Conservation (phyloP, 2,113 vertebrate genomes). For the Tiliqua scincoides region DNA sequence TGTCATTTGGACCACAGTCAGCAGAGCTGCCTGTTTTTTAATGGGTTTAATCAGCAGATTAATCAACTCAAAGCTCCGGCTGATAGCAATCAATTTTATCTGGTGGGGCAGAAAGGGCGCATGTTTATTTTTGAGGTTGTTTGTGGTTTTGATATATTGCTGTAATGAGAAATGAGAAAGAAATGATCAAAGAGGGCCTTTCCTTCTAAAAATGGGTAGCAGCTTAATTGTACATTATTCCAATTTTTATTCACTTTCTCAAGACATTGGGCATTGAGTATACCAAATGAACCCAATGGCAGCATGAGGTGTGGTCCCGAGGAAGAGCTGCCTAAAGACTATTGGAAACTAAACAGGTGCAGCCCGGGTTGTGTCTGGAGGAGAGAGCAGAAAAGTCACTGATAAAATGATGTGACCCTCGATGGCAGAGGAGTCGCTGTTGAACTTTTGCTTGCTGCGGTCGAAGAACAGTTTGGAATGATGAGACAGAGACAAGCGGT, state of each 20-base stretch:
- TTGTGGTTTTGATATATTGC: not conserved
- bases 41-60: not conserved
- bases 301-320: too few species aligned
- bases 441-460: too few species aligned
- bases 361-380: too few species aligned
- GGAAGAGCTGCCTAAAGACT: too few species aligned
- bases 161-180: not conserved
- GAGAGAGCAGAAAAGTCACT: too few species aligned
- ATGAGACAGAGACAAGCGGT: too few species aligned
- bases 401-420: too few species aligned
- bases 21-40: not conserved
- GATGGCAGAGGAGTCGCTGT: too few species aligned
- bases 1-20: slow-evolving; percentile 16
- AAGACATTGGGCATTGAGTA: not conserved
- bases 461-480: too few species aligned
- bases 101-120: not conserved
- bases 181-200: not conserved
- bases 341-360: too few species aligned
- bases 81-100: not conserved
- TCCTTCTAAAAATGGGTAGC: not conserved
- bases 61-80: not conserved
- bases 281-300: too few species aligned
- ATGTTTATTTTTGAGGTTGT: not conserved
- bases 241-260: not conserved
- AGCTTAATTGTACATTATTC: not conserved